These are phyloP conservation scores for Nesidiocoris tenuis DNA, from an alignment of 2,888 invertebrate species.

Conservation along the genomic window DNA sequence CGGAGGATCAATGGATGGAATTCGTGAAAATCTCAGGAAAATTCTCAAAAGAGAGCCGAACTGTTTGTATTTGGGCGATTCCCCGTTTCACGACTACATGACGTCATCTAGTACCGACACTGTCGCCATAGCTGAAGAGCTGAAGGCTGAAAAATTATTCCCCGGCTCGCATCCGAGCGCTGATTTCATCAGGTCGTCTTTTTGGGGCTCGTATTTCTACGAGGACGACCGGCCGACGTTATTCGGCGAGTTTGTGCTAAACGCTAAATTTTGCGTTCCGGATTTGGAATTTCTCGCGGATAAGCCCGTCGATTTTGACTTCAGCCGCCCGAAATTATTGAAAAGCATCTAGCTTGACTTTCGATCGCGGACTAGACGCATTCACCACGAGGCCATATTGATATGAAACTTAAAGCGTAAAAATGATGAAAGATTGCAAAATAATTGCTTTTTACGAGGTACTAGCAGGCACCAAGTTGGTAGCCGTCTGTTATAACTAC, in stretches of 20 bases:
- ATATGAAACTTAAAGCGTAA: too few species aligned
- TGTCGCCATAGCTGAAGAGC: constrained; percentile 69
- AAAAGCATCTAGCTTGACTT: too few species aligned
- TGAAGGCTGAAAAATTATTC: constrained; percentile 61
- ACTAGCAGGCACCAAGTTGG: too few species aligned
- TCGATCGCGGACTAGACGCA: too few species aligned
- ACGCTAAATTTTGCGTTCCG: constrained; percentile 18
- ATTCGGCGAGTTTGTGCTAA: constrained; percentile 26
- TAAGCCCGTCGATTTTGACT: constrained; percentile 19
- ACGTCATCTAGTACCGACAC: constrained; percentile 62
- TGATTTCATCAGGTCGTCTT: constrained; percentile 28
- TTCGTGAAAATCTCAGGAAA: constrained; percentile 44
- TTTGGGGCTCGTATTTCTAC: constrained; percentile 44
- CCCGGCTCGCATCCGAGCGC: constrained; percentile 17
- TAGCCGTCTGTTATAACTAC: too few species aligned
- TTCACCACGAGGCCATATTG: too few species aligned
- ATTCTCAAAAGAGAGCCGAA: constrained; percentile 57
- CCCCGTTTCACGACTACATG: constrained; percentile 70
- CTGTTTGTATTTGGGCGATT: constrained; percentile 73
- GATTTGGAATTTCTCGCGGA: constrained; percentile 25
- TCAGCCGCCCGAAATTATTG: neutral
- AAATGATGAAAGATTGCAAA: too few species aligned
- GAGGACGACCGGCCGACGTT: constrained; percentile 24
- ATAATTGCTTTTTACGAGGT: too few species aligned
- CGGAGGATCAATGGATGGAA: neutral